Conservation (phyloP, 2,888 invertebrate genomes). For the Phrixothrix hirtus region DNA sequence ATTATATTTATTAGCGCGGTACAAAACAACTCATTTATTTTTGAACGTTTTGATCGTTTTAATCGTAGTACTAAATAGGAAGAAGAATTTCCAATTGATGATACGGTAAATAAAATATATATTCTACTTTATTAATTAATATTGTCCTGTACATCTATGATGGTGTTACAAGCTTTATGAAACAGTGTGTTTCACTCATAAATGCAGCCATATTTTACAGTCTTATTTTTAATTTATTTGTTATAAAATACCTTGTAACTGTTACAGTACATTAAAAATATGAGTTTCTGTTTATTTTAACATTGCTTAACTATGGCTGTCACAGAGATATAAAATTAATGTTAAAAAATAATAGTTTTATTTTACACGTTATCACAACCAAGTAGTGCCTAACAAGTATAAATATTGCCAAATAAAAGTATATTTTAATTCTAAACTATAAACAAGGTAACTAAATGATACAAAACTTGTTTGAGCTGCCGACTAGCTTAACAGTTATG, state of each 20-base stretch:
- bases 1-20: too few species aligned
- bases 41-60: too few species aligned
- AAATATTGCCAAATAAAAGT: conserved; percentile 19
- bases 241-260: background rate
- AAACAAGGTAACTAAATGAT: conserved; percentile 29
- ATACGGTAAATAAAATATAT: too few species aligned
- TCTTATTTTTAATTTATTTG: background rate
- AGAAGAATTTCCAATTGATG: too few species aligned
- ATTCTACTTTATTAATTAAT: too few species aligned
- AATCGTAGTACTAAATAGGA: too few species aligned
- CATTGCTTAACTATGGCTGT: background rate
- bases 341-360: background rate
- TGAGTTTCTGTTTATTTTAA: background rate
- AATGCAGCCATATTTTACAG: too few species aligned
- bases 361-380: background rate
- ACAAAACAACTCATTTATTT: too few species aligned
- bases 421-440: conserved; percentile 27
- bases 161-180: too few species aligned
- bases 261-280: conserved; percentile 3
- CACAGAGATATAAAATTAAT: background rate
- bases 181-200: too few species aligned
- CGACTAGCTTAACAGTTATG: conserved; percentile 30
- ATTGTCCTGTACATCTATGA: too few species aligned
- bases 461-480: conserved; percentile 33
- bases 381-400: background rate